These are phyloP conservation scores for Luidia sarsii DNA, from an alignment of 53 echinoderm and acorn worm species.

Conservation along the genomic window DNA sequence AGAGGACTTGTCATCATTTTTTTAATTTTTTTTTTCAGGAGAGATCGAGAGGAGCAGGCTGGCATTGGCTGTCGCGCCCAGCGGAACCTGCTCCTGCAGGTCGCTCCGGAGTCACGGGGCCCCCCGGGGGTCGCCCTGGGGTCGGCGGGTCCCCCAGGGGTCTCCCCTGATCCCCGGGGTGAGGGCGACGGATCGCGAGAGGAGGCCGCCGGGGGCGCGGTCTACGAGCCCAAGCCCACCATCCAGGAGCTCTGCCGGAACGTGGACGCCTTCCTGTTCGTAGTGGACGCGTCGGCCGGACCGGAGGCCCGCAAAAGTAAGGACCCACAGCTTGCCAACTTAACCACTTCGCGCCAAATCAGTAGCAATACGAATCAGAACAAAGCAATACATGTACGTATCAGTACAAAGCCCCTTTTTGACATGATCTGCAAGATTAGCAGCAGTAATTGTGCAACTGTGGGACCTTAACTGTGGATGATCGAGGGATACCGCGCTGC, in stretches of 20 bases:
- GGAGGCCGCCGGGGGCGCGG: not conserved
- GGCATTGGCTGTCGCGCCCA: constrained; percentile 37
- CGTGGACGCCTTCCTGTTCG: constrained; percentile 91
- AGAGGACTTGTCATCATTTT: not conserved
- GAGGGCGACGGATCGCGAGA: not conserved
- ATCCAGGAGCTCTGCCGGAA: constrained; percentile 78
- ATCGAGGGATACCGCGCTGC: too few relatives aligned
- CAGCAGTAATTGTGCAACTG: too few relatives aligned
- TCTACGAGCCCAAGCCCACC: constrained; percentile 70
- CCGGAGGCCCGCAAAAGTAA: constrained; percentile 35
- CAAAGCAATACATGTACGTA: too few relatives aligned
- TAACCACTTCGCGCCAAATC: too few relatives aligned
- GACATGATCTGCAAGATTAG: too few relatives aligned
- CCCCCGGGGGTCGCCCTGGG: too few relatives aligned
- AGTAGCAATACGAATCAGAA: too few relatives aligned
- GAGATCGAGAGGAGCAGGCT: constrained; percentile 47
- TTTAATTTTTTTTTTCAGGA: constrained; percentile 22
- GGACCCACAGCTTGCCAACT: too few relatives aligned
- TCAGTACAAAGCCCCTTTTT: too few relatives aligned
- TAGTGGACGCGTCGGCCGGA: constrained; percentile 75
- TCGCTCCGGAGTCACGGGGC: not conserved
- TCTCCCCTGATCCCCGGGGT: not conserved
- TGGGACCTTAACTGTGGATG: too few relatives aligned
- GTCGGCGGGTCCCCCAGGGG: not conserved
- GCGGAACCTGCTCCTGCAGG: constrained; percentile 59